Conservation (phyloP, 2,797 vertebrate species). For the Xyrichtys novacula region DNA sequence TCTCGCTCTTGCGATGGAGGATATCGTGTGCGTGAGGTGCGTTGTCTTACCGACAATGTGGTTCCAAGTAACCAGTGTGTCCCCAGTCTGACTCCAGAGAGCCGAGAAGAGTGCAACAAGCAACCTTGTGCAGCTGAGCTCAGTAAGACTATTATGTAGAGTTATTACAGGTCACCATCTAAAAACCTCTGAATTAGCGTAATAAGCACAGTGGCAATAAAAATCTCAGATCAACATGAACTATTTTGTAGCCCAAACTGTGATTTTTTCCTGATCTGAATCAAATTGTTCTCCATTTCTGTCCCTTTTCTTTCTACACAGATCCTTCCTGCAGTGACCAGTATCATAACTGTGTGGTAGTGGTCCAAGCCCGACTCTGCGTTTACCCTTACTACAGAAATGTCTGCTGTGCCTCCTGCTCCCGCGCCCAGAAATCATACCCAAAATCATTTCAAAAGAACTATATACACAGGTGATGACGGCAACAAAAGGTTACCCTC, state of each 20-base stretch:
- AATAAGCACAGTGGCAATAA: no score
- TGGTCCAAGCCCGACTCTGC: conserved; percentile 84
- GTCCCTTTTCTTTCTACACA: conserved; percentile 39
- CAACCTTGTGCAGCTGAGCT: conserved; percentile 74
- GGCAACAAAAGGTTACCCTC: not conserved
- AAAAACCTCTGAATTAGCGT: no score
- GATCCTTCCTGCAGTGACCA: conserved; percentile 80
- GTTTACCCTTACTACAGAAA: conserved; percentile 83
- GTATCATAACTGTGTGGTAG: conserved; percentile 84
- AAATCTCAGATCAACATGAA: no score
- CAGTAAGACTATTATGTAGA: conserved; percentile 59
- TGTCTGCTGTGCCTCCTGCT: conserved; percentile 82
- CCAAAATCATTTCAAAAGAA: conserved; percentile 52
- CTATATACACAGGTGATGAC: conserved; percentile 63
- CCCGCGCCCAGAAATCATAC: conserved; percentile 52
- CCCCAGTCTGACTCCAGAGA: conserved; percentile 66
- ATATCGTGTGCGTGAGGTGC: conserved; percentile 82
- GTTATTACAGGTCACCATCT: no score
- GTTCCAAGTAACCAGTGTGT: conserved; percentile 75
- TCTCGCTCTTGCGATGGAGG: conserved; percentile 82
- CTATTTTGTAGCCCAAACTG: no score
- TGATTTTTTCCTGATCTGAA: no score
- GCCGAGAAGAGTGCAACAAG: conserved; percentile 79
- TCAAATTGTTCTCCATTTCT: conserved; percentile 7
- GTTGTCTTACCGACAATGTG: conserved; percentile 77